Evolutionary conservation across 2,113 vertebrate species (phyloP).

Genomic region (Acanthochromis polyacanthus): DNA sequence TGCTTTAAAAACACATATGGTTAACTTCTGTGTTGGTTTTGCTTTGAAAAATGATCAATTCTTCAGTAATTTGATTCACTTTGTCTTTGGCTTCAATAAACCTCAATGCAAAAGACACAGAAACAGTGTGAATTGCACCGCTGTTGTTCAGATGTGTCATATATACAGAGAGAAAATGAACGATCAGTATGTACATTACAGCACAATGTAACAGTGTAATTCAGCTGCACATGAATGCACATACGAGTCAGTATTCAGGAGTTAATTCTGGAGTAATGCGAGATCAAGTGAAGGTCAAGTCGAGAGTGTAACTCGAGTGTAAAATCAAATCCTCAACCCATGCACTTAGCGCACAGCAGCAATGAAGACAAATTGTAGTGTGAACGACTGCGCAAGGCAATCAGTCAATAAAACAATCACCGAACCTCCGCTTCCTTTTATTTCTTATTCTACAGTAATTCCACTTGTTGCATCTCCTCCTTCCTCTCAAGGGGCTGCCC

Average conservation of each 20-base stretch:
- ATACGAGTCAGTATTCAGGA: slow-evolving; percentile 10
- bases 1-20: too few relatives aligned
- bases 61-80: too few relatives aligned
- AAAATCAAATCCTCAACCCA: slow-evolving; percentile 13
- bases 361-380: not conserved
- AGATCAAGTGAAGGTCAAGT: slow-evolving; percentile 26
- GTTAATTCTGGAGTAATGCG: not conserved
- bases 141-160: not conserved
- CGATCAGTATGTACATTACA: too few relatives aligned
- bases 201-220: not conserved
- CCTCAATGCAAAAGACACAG: too few relatives aligned
- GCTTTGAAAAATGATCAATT: too few relatives aligned
- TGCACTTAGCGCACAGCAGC: not conserved
- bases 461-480: not conserved
- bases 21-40: too few relatives aligned
- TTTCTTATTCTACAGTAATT: slow-evolving; percentile 7
- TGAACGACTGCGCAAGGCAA: not conserved
- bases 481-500: not conserved
- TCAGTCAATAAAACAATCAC: slow-evolving; percentile 11
- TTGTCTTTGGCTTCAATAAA: not conserved
- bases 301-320: slow-evolving; percentile 14
- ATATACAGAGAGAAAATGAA: too few relatives aligned
- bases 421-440: not conserved
- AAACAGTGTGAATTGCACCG: not conserved
- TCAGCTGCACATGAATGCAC: not conserved